phyloP scores from a whole-genome alignment of 2,113 vertebrate genomes.

The Candoia aspera region DNA sequence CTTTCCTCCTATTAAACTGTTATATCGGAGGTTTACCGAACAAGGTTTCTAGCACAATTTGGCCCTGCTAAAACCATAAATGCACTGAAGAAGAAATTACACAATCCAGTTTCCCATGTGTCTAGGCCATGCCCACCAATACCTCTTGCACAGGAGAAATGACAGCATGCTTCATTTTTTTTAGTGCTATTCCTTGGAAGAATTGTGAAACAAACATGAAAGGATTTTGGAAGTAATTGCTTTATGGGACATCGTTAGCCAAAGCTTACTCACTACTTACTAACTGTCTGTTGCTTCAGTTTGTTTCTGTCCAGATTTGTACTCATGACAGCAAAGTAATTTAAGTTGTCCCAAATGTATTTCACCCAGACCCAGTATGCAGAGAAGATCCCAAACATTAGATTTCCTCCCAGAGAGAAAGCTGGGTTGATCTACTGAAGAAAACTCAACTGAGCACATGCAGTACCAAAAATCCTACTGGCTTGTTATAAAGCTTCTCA shows the following conservation, averaged over 20 bases:
- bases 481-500: not conserved
- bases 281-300: not conserved
- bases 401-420: not conserved
- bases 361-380: not conserved
- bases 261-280: not conserved
- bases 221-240: not conserved
- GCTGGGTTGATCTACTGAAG: not conserved
- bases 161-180: not conserved
- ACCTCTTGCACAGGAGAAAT: not conserved
- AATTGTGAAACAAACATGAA: not conserved
- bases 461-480: not conserved
- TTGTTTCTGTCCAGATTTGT: not conserved
- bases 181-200: not conserved
- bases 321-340: not conserved
- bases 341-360: not conserved
- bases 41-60: not conserved
- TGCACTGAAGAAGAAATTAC: not conserved
- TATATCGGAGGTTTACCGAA: not conserved
- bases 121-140: not conserved
- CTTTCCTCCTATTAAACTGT: not conserved
- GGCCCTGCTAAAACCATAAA: not conserved
- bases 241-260: not conserved
- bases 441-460: not conserved
- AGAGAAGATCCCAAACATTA: not conserved
- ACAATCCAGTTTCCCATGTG: not conserved